phyloP scores from a whole-genome alignment of 2,797 vertebrate genomes.

The Characodon lateralis region DNA sequence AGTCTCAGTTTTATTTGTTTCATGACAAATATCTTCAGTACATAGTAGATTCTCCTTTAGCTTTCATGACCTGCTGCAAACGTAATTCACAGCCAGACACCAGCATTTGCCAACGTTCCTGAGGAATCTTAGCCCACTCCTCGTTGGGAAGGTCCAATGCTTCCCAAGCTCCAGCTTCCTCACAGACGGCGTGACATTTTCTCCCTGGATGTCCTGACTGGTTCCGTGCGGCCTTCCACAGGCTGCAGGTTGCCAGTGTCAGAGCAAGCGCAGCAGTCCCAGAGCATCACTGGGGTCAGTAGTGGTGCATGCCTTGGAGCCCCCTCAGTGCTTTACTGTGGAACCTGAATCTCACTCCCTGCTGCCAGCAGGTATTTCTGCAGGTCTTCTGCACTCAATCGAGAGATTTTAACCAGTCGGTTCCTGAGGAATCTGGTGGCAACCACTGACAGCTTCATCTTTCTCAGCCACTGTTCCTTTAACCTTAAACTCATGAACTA shows the following conservation, averaged over 20 bases:
- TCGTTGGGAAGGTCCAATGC: neutral
- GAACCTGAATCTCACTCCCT: neutral
- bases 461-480: neutral
- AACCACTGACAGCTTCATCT: neutral
- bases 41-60: neutral
- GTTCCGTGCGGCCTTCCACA: neutral
- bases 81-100: neutral
- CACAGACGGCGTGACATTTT: neutral
- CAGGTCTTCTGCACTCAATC: neutral
- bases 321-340: neutral
- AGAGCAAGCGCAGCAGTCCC: neutral
- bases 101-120: too few relatives aligned
- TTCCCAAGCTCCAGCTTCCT: neutral
- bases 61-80: too few relatives aligned
- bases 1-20: neutral
- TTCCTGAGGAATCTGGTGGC: neutral
- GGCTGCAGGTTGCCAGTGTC: neutral
- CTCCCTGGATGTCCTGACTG: neutral
- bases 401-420: neutral
- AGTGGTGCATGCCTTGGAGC: neutral
- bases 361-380: neutral
- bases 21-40: neutral
- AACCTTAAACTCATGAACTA: neutral
- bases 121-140: too few relatives aligned
- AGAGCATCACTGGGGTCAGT: neutral